These are phyloP conservation scores for Bombus pascuorum DNA, from an alignment of 1,140 invertebrate species.

Conservation along the genomic window DNA sequence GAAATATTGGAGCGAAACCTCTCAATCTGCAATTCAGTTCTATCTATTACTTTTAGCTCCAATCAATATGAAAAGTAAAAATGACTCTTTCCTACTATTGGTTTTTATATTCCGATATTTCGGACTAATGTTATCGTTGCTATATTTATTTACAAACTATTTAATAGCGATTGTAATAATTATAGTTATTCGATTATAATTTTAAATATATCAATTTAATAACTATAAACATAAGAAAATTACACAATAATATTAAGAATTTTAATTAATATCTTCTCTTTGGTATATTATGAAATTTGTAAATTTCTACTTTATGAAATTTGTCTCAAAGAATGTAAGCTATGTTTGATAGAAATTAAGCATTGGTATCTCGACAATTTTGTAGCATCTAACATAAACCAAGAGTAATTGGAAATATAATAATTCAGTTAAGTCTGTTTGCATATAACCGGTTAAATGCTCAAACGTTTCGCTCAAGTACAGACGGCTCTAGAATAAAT, in stretches of 20 bases:
- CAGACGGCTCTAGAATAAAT: background rate
- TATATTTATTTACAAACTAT: too few species aligned
- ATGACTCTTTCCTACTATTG: background rate
- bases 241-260: too few species aligned
- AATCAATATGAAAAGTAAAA: background rate
- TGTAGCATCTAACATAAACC: background rate
- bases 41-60: background rate
- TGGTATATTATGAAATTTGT: too few species aligned
- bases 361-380: background rate
- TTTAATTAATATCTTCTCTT: too few species aligned
- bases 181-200: too few species aligned
- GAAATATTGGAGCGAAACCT: slow-evolving; percentile 28
- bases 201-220: too few species aligned
- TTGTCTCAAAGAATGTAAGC: background rate
- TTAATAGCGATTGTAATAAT: too few species aligned
- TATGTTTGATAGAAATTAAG: too few species aligned
- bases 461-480: background rate
- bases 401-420: background rate
- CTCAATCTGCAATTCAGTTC: slow-evolving; percentile 25
- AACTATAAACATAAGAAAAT: too few species aligned
- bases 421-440: background rate
- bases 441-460: background rate
- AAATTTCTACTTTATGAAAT: background rate
- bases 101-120: background rate
- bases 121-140: too few species aligned